Evolutionary conservation across 1,140 invertebrate species (phyloP).

Genomic region (Argopecten irradians): DNA sequence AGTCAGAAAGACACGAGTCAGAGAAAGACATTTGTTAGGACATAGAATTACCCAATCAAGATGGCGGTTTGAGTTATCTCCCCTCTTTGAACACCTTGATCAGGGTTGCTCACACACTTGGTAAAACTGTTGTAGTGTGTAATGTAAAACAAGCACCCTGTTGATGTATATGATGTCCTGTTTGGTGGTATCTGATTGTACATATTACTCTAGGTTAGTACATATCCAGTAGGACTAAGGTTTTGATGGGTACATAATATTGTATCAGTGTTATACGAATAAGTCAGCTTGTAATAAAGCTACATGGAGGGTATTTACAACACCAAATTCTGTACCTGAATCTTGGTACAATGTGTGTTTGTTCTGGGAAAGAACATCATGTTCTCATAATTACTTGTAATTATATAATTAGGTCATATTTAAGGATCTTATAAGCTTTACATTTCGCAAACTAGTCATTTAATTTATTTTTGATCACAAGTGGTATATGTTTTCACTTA

Average conservation of each 20-base stretch:
- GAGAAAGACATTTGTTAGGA: neutral
- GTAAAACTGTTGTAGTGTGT: neutral
- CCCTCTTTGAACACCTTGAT: neutral
- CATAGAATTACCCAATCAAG: neutral
- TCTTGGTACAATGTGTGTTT: neutral
- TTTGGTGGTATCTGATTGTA: neutral
- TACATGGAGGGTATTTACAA: neutral
- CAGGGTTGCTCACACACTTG: neutral
- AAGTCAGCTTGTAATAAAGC: neutral
- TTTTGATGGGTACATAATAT: neutral
- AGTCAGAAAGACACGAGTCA: neutral
- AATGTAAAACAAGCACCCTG: neutral
- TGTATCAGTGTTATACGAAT: neutral
- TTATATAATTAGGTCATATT: neutral
- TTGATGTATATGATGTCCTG: neutral
- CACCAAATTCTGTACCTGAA: neutral
- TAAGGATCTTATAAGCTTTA: neutral
- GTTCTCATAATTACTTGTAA: neutral
- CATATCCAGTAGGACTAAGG: neutral
- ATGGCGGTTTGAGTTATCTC: neutral
- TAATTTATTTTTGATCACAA: neutral
- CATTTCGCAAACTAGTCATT: neutral
- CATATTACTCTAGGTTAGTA: neutral
- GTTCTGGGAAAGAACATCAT: neutral
- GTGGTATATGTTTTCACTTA: neutral